Conservation (phyloP, 2,797 vertebrate genomes). For the Microctenopoma lineatum region DNA sequence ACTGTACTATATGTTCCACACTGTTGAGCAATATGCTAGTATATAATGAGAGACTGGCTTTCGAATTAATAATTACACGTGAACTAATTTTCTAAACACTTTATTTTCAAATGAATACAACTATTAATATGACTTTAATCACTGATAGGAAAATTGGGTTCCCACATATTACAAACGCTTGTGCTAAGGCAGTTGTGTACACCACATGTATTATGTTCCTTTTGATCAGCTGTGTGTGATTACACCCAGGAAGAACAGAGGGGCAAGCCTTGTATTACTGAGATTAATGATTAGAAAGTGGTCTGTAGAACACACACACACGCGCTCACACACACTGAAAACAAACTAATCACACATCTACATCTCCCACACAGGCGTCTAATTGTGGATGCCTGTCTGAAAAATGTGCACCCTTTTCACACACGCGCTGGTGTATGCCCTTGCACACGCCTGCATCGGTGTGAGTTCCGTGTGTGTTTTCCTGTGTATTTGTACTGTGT, state of each 20-base stretch:
- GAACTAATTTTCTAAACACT: background rate
- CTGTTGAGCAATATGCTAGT: too few relatives aligned
- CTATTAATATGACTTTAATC: conserved; percentile 21
- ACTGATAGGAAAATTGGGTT: conserved; percentile 2
- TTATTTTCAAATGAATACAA: background rate
- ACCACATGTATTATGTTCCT: conserved; percentile 45
- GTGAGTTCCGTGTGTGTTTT: conserved; percentile 27
- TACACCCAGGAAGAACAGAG: conserved; percentile 49
- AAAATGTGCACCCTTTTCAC: conserved; percentile 26
- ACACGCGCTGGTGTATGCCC: conserved; percentile 27
- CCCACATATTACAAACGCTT: conserved; percentile 3
- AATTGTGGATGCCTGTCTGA: conserved; percentile 61
- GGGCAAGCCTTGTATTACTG: conserved; percentile 49
- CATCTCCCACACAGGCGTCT: conserved; percentile 45
- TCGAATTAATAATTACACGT: conserved; percentile 3
- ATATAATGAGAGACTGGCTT: background rate
- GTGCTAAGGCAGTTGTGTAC: conserved; percentile 1
- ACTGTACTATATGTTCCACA: too few relatives aligned
- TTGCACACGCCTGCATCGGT: background rate
- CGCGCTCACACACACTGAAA: conserved; percentile 40
- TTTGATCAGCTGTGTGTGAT: conserved; percentile 60
- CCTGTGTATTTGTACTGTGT: conserved; percentile 39
- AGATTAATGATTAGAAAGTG: conserved; percentile 72
- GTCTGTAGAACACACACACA: conserved; percentile 36
- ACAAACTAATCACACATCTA: conserved; percentile 50